These are phyloP conservation scores for Ptychodera flava DNA, from an alignment of 35 echinoderm and acorn worm genomes.

Conservation along the genomic window DNA sequence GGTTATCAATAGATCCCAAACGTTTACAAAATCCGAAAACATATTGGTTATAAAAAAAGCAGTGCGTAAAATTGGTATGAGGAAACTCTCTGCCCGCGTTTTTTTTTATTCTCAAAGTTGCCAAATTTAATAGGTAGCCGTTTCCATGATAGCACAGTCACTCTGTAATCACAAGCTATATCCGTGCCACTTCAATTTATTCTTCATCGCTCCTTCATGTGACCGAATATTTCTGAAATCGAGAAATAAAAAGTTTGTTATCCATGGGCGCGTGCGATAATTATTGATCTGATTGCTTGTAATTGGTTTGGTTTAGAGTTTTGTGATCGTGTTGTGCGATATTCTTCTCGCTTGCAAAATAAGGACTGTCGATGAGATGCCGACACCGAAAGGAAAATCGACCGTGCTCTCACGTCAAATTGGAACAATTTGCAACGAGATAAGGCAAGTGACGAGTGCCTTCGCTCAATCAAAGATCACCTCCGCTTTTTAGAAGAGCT, in stretches of 20 bases:
- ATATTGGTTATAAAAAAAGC: no score
- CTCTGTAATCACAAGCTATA: no score
- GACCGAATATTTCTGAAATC: background rate
- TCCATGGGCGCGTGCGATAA: background rate
- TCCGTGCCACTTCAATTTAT: no score
- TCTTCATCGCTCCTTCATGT: no score
- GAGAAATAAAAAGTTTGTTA: background rate
- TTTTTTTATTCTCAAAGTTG: no score
- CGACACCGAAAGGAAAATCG: background rate
- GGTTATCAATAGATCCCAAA: no score
- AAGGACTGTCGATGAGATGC: background rate
- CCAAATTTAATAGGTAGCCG: no score
- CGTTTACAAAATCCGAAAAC: no score
- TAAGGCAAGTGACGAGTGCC: background rate
- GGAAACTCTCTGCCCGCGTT: no score
- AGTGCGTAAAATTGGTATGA: no score
- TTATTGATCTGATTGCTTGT: background rate
- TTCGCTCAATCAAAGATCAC: background rate
- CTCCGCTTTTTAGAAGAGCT: background rate
- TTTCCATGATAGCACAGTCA: no score
- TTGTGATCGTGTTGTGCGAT: background rate
- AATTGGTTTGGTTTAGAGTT: background rate
- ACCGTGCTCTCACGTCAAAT: background rate
- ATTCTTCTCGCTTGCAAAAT: background rate
- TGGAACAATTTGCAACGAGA: background rate